A percentile compares a stretch with the other conserved stretches of the same genome.
These are phyloP conservation scores for Hippocampus zosterae DNA, from an alignment of 2,113 vertebrate genomes.

Conservation along the genomic window DNA sequence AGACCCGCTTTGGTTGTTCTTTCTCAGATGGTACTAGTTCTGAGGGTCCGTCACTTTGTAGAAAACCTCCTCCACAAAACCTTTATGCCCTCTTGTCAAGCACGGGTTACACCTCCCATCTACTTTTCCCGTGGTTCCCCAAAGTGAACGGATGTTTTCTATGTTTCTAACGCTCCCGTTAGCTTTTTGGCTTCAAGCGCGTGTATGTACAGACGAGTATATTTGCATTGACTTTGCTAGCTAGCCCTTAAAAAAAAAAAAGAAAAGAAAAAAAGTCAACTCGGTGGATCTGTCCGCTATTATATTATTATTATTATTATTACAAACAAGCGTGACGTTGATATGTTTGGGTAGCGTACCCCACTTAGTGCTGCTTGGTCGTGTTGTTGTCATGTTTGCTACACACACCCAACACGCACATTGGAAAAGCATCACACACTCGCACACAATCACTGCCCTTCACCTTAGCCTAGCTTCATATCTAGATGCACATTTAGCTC, in stretches of 20 bases:
- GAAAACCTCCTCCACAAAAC: conserved; percentile 60
- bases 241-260: conserved; percentile 69
- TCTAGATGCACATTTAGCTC: conserved; percentile 30
- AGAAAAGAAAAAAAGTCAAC: conserved; percentile 63
- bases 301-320: neutral
- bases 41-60: conserved; percentile 68
- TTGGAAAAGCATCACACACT: conserved; percentile 19
- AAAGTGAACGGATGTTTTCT: conserved; percentile 62
- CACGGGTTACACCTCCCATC: conserved; percentile 51
- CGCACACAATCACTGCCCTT: conserved; percentile 36
- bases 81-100: conserved; percentile 66
- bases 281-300: conserved; percentile 73
- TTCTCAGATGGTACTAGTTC: conserved; percentile 66
- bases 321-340: conserved; percentile 70
- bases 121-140: conserved; percentile 41
- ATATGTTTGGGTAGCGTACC: conserved; percentile 38
- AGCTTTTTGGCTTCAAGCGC: conserved; percentile 63
- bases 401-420: conserved; percentile 26
- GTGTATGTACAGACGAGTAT: conserved; percentile 74
- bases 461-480: conserved; percentile 14
- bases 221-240: conserved; percentile 76
- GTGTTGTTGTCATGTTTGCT: conserved; percentile 62
- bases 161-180: conserved; percentile 69
- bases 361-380: conserved; percentile 62
- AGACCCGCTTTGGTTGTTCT: conserved; percentile 45